Base-by-base conservation (phyloP, 2,797 vertebrate genomes). In the Coendou prehensilis region DNA sequence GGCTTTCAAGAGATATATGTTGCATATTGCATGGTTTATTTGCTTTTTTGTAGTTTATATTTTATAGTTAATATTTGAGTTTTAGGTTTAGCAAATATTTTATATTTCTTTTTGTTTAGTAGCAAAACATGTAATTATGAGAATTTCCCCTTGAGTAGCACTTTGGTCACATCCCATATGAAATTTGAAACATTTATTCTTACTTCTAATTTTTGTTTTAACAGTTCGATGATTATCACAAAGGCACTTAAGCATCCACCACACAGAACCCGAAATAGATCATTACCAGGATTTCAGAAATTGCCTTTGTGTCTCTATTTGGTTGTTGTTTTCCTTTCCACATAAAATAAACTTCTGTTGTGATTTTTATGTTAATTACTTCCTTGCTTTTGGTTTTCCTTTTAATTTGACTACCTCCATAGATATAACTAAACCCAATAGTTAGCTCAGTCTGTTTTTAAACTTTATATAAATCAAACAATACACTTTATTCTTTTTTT, bases 31-130 rank as follows among this genome's bases (percentile, higher is more conserved):
- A 26, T 71, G 22, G 8, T 89, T 87, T 92, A 50, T 87, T 41
- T 73, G 20, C 54, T 69, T 52, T 63, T 89, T 59, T 89, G 22
- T 67, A 78, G 47, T 93, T 92, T 76, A 54, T 92, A 80, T 86
- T 69, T 89, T 89, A 57, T 52, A 92, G 37, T 54, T 94, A 92
- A 75, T 26, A 33, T 80, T 87, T 87, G 52, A 95, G 23, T 81
- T 94, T 92, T 52, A 54, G 33, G 50, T 22, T 87, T 94, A 69
- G 54, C 45, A 82, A 67, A 20, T 87, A 80, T 76, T 89, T 89
- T 37, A 57, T 82, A 56, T 73, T 89, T 26, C 23, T 83, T 91
- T 83, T 83, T 92, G 37, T 71, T 92, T 92, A 54, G 78, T 41
- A 96, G 37, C 23, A 86, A 86, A 89, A 57, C 28, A 63, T 76